Evolutionary conservation across 2,113 vertebrate species (phyloP), one percentile per base, ranked within the genome.

Genomic region (Oncorhynchus nerka): DNA sequence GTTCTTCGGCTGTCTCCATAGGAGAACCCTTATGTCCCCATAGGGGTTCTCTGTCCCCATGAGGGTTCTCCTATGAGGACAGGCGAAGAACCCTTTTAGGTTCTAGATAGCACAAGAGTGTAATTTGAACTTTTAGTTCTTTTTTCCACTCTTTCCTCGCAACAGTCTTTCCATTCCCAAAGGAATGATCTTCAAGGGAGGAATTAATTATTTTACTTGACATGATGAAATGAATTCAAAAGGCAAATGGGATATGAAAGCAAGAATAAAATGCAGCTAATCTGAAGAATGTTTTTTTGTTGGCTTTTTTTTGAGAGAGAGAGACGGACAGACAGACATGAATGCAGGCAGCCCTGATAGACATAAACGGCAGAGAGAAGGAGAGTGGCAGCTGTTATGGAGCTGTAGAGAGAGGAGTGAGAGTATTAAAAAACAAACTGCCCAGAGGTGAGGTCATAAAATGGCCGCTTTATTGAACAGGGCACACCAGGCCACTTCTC

Each of bases 371-470:
- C 4, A 22, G n/a, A 62, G 20, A 62, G n/a, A n/a, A 16, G 5
- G 28, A 34, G 30, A 19, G 5, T 39, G 30, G 32, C 30, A 39
- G 62, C 67, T 13, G 55, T 68, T 30, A 55, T 57, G 22, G 64
- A 68, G 64, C 74, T 75, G 16, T 51, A 48, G 45, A 64, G n/a
- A 64, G 61, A 64, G 61, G 24, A 22, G 68, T 70, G 34, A 79
- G 24, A 65, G 67, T 75, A 79, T 79, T 75, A 79, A 75, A 75
- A 78, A 65, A 75, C 59, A 66, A 71, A 75, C 59, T 75, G 73
- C 73, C 39, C 30, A 24, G 59, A 62, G 59, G 59, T 62, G 59
- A 62, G 59, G n/a, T 62, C 59, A 22, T 62, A 62, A 62, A 61
- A 61, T 22, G 59, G n/a, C 59, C n/a, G n/a, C 73, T 75, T 79